A percentile compares a stretch with the other conserved stretches of the same genome.
Conservation (phyloP, 2,888 invertebrate genomes). For the Xiphydria camelus region DNA sequence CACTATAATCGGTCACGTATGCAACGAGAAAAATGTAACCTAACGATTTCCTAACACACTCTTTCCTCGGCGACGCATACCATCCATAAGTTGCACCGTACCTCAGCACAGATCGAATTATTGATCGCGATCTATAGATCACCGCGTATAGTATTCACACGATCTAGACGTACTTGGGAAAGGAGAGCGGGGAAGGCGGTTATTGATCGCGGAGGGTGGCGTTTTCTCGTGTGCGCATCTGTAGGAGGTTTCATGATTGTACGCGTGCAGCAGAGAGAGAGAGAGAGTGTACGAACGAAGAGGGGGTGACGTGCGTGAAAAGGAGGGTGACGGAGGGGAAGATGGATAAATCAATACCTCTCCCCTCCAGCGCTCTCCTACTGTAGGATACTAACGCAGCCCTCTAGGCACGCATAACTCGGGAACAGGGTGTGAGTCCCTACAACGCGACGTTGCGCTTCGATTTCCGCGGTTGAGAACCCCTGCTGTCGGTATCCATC, state of each 20-base stretch:
- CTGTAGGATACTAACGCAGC: background rate
- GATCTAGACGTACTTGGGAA: too few species aligned
- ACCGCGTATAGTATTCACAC: too few species aligned
- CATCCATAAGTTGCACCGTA: too few species aligned
- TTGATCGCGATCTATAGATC: conserved; percentile 1
- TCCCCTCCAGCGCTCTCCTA: conserved; percentile 29
- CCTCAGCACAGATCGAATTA: too few species aligned
- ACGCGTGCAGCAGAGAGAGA: conserved; percentile 24
- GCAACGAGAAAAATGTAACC: too few species aligned
- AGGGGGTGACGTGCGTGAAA: conserved; percentile 13
- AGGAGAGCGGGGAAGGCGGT: conserved; percentile 16
- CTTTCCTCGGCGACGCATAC: too few species aligned
- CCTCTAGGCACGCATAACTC: conserved; percentile 1
- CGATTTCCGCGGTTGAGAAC: conserved; percentile 18
- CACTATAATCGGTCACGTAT: too few species aligned
- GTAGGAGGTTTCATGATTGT: too few species aligned
- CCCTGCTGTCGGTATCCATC: conserved; percentile 3
- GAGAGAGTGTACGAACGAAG: conserved; percentile 28
- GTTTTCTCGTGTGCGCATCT: conserved; percentile 13
- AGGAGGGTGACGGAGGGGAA: conserved; percentile 28
- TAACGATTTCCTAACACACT: too few species aligned
- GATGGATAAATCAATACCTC: conserved; percentile 48
- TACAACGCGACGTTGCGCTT: conserved; percentile 20
- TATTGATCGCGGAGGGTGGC: conserved; percentile 38
- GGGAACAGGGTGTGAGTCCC: background rate